Conservation (phyloP, 2,888 invertebrate species). For the Pseudeuparius sepicola region DNA sequence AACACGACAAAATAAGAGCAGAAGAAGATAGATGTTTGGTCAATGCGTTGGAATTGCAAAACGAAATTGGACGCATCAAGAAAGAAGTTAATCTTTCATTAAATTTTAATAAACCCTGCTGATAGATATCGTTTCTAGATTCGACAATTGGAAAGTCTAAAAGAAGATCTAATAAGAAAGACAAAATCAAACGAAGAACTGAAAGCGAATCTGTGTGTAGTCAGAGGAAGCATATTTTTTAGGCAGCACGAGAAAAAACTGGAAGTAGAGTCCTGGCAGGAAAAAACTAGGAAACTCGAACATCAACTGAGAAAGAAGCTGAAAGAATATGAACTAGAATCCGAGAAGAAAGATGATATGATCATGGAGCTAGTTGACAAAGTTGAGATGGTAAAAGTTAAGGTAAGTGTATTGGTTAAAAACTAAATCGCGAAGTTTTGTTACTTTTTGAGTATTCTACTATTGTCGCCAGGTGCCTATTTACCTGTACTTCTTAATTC, state of each 20-base stretch:
- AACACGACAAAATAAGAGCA: conserved; percentile 13
- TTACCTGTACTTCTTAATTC: too few relatives aligned
- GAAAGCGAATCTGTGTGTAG: conserved; percentile 18
- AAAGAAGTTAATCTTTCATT: conserved; percentile 16
- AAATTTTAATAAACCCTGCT: conserved; percentile 4
- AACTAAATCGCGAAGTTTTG: too few relatives aligned
- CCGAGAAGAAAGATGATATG: too few relatives aligned
- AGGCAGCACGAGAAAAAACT: conserved; percentile 18
- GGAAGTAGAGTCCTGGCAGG: conserved; percentile 14
- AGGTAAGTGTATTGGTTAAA: too few relatives aligned
- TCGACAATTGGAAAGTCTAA: conserved; percentile 16
- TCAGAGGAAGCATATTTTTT: conserved; percentile 19
- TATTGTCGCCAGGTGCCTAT: too few relatives aligned
- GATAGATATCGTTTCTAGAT: conserved; percentile 9
- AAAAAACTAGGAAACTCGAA: conserved; percentile 17
- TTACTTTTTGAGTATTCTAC: too few relatives aligned
- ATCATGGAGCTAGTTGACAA: too few relatives aligned
- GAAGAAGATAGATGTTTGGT: conserved; percentile 18
- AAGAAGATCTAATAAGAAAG: conserved; percentile 17
- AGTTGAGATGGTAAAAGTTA: too few relatives aligned
- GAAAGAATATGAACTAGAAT: too few relatives aligned
- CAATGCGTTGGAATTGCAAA: conserved; percentile 18
- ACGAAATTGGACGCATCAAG: conserved; percentile 22
- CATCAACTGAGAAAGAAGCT: too few relatives aligned
- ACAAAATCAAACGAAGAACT: conserved; percentile 19